Evolutionary conservation across 2,797 vertebrate species (phyloP).

Genomic region (Gephyroberyx darwinii): DNA sequence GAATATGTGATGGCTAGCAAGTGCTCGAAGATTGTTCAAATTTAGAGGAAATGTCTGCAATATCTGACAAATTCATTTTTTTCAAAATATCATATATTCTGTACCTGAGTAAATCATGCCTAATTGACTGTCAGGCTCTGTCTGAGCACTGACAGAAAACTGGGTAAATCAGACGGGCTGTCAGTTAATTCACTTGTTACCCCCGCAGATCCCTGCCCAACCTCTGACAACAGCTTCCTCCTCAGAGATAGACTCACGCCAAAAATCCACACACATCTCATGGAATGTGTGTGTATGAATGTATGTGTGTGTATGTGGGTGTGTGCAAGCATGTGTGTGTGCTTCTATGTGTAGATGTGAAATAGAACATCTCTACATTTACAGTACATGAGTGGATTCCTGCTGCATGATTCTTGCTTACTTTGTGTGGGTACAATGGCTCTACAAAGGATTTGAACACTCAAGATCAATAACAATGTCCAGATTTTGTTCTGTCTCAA

Average conservation of each 20-base stretch:
- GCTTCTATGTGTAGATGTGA: slow-evolving; percentile 23
- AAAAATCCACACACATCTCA: slow-evolving; percentile 22
- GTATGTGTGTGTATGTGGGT: neutral
- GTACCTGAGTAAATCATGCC: slow-evolving; percentile 35
- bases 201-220: slow-evolving; percentile 50
- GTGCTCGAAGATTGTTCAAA: neutral
- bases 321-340: slow-evolving; percentile 4
- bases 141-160: slow-evolving; percentile 48
- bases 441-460: slow-evolving; percentile 23
- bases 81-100: slow-evolving; percentile 34
- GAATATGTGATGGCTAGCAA: slow-evolving; percentile 12
- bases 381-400: neutral
- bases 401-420: slow-evolving; percentile 6
- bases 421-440: slow-evolving; percentile 4
- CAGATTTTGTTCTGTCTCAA: slow-evolving; percentile 32
- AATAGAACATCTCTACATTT: neutral
- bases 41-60: neutral
- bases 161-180: slow-evolving; percentile 55
- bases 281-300: slow-evolving; percentile 7
- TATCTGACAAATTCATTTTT: slow-evolving; percentile 11
- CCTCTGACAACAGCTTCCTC: slow-evolving; percentile 52
- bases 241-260: slow-evolving; percentile 25
- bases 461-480: slow-evolving; percentile 23
- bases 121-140: slow-evolving; percentile 30
- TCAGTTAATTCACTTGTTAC: slow-evolving; percentile 68